Evolutionary conservation across 2,113 vertebrate genomes (phyloP), one percentile per base, ranked within the genome.

Genomic region (Hippoglossus stenolepis): DNA sequence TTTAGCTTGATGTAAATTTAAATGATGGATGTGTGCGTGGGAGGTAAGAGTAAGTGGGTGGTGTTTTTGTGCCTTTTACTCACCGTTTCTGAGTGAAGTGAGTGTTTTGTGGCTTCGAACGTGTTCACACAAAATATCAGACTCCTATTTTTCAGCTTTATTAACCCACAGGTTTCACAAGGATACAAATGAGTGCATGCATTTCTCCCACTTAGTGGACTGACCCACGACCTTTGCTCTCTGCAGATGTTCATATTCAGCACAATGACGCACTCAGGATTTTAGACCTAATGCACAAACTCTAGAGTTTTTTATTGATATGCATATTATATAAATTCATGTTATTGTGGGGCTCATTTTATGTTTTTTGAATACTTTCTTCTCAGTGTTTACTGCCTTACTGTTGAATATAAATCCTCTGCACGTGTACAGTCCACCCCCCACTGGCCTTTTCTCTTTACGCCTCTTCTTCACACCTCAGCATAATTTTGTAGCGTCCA

Each of bases 31-130:
- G 56, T 75, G 72, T 79, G 78, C 53, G 89, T 83, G 70, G 87
- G 90, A 70, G 82, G 83, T 43, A 57, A 68, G 49, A 65, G 68
- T 66, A 67, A 31, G 91, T 92, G 86, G 91, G 90, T 74, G 89
- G 75, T 85, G 65, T 75, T 79, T 85, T 78, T 82, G 81, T 89
- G 76, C 80, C 70, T 86, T 91, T 60, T 83, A 75, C 62, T 83
- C 54, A 5, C 65, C 73, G 35, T 77, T 67, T 75, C 12, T 61
- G 56, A 83, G 75, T 75, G 74, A 80, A 76, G 63, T 64, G 73
- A 88, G 70, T 63, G 66, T 83, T 31, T 87, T 67, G 40, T 70
- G 75, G 73, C 64, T 70, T 83, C 56, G 60, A 53, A 45, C 67
- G 40, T 51, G 47, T 43, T 53, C 56, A 51, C 61, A 74, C 31